These are phyloP conservation scores for Orestias chungarensis DNA, from an alignment of 2,797 vertebrate genomes.

Conservation along the genomic window DNA sequence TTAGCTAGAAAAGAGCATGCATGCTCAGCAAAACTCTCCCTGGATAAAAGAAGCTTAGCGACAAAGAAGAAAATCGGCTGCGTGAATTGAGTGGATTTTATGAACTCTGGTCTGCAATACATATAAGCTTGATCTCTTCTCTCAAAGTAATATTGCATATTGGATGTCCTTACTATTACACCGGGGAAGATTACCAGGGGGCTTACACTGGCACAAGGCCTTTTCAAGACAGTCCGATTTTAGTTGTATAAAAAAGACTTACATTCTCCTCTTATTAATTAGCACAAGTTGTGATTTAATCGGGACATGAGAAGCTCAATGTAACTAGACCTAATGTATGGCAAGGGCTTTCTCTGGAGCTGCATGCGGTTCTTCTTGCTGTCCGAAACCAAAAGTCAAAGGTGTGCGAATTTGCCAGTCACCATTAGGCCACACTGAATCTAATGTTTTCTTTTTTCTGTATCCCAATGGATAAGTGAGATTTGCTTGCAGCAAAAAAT, in stretches of 20 bases:
- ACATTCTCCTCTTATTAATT: background rate
- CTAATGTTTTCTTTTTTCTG: background rate
- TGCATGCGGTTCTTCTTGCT: background rate
- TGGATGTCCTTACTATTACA: conserved; percentile 38
- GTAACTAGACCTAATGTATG: background rate
- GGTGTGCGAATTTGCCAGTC: background rate
- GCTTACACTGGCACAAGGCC: conserved; percentile 21
- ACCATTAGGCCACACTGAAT: background rate
- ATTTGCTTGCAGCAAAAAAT: background rate
- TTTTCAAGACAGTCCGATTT: conserved; percentile 21
- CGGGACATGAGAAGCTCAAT: background rate
- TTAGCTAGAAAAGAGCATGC: conserved; percentile 64
- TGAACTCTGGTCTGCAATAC: conserved; percentile 53
- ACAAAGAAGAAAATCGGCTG: conserved; percentile 69
- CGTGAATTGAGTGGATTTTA: conserved; percentile 68
- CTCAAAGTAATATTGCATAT: conserved; percentile 55
- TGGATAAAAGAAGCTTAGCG: conserved; percentile 71
- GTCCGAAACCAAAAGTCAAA: background rate
- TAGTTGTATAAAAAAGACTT: conserved; percentile 2
- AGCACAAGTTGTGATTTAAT: background rate
- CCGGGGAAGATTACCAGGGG: conserved; percentile 31
- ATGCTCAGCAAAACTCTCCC: conserved; percentile 63
- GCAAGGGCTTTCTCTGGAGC: background rate
- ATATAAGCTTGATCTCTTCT: conserved; percentile 60
- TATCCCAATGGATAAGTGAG: background rate